phyloP scores from a whole-genome alignment of 1,140 invertebrate species.

The Archivesica marissinica region DNA sequence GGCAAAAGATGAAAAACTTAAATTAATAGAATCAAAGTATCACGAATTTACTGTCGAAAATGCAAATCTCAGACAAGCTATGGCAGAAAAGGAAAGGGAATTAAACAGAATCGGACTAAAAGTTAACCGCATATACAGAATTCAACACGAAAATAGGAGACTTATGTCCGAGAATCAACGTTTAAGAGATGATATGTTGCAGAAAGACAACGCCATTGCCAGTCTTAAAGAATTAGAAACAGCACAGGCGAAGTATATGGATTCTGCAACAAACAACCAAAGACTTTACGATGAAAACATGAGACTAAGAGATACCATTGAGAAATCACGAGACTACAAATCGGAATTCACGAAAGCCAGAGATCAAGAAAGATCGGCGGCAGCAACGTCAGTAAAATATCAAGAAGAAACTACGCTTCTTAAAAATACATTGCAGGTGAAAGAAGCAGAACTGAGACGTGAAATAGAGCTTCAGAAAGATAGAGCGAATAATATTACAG shows the following conservation, averaged over 20 bases:
- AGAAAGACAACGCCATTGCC: conserved; percentile 28
- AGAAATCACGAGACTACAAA: conserved; percentile 49
- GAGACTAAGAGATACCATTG: conserved; percentile 30
- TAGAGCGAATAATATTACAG: conserved; percentile 2
- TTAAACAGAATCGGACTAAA: conserved; percentile 40
- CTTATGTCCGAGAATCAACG: conserved; percentile 35
- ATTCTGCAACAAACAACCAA: conserved; percentile 42
- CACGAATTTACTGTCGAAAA: conserved; percentile 47
- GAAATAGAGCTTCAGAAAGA: conserved; percentile 51
- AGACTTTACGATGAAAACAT: conserved; percentile 48
- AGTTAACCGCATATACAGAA: conserved; percentile 23
- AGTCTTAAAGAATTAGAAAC: conserved; percentile 38
- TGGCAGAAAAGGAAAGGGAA: conserved; percentile 56
- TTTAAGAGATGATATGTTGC: conserved; percentile 24
- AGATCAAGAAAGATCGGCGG: conserved; percentile 4
- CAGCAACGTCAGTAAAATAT: neutral
- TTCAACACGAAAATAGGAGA: conserved; percentile 35
- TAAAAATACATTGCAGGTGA: conserved; percentile 33
- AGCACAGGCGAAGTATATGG: conserved; percentile 41
- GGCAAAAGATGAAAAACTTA: conserved; percentile 49
- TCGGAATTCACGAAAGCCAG: conserved; percentile 23
- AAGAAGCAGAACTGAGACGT: conserved; percentile 29
- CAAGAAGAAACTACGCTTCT: conserved; percentile 35
- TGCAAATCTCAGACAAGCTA: conserved; percentile 42
- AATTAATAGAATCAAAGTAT: conserved; percentile 53